Conservation (phyloP, 2,797 vertebrate genomes). For the Sphaeramia orbicularis region DNA sequence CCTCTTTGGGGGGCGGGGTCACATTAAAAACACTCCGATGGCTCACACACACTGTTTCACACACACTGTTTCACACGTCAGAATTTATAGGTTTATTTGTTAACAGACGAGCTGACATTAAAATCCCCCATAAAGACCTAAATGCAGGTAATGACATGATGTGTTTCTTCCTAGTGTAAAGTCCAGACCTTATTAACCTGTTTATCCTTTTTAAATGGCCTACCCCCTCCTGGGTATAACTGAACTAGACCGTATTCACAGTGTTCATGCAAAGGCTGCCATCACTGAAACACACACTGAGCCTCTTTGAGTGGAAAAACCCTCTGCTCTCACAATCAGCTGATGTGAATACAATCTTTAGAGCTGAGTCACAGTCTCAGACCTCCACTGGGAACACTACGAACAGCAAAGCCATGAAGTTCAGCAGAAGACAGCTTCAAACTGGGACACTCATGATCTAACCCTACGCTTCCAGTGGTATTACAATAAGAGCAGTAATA, state of each 20-base stretch:
- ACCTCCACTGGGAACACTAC: conserved; percentile 18
- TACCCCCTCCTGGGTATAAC: too few relatives aligned
- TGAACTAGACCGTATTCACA: conserved; percentile 63
- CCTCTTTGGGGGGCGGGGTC: too few relatives aligned
- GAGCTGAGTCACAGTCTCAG: conserved; percentile 59
- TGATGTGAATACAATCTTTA: conserved; percentile 67
- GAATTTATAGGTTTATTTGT: conserved; percentile 63
- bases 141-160: conserved; percentile 52
- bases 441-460: too few relatives aligned
- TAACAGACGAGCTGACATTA: conserved; percentile 56
- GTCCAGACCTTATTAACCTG: conserved; percentile 66
- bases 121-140: conserved; percentile 67
- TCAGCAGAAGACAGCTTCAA: too few relatives aligned
- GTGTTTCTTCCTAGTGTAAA: conserved; percentile 42
- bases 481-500: too few relatives aligned
- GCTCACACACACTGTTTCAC: too few relatives aligned
- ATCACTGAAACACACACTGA: conserved; percentile 70
- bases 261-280: conserved; percentile 42
- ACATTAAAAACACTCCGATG: too few relatives aligned
- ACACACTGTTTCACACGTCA: too few relatives aligned
- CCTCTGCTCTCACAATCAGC: conserved; percentile 79
- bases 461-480: too few relatives aligned
- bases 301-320: conserved; percentile 70
- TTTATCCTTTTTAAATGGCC: too few relatives aligned
- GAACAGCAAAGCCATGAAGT: too few relatives aligned